Evolutionary conservation across 2,113 vertebrate species (phyloP), one percentile per base, ranked within the genome.

Genomic region (Corythaixoides concolor): DNA sequence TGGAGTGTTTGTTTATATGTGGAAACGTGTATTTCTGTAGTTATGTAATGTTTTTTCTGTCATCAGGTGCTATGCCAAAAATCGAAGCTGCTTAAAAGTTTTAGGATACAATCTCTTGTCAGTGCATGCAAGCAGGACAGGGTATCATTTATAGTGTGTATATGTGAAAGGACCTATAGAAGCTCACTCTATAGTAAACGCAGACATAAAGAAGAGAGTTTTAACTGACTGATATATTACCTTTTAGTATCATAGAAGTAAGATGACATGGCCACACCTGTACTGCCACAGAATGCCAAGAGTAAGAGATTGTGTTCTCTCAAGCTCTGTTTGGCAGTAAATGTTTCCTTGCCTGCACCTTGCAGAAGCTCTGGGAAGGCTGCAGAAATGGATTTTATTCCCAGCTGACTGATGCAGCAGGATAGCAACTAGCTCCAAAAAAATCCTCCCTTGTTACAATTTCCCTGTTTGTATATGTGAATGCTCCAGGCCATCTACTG

Each of bases 11-110:
- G 73, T 92, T 96, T 96, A 49, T 88, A 35, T 76, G 55, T 66
- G 37, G 84, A 92, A 96, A 32, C 52, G 68, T 94, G n/a, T 49
- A 85, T 92, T 95, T 95, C 58, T 93, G 39, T 56, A n/a, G 80
- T 78, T 81, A 66, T 89, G 77, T 78, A 85, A 76, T 82, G 15
- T 41, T 28, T 89, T 66, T 67, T 35, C 84, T 77, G 70, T 89
- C 62, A 62, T 89, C 81, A 85, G 89, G 66, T 92, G 77, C 52
- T 89, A 89, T 94, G 88, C 96, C 95, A 96, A 90, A 95, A 94
- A 75, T 66, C 41, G 50, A 88, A 56, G 20, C 75, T 77, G 59
- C 84, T 90, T 93, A 62, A 73, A 70, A 87, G 78, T 66, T 95
- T 73, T 49, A 73, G 85, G 37, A 58, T 27, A 8, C 24, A 56